Evolutionary conservation across 2,113 vertebrate genomes (phyloP), one percentile per base, ranked within the genome.

Genomic region (Urocolius indicus): DNA sequence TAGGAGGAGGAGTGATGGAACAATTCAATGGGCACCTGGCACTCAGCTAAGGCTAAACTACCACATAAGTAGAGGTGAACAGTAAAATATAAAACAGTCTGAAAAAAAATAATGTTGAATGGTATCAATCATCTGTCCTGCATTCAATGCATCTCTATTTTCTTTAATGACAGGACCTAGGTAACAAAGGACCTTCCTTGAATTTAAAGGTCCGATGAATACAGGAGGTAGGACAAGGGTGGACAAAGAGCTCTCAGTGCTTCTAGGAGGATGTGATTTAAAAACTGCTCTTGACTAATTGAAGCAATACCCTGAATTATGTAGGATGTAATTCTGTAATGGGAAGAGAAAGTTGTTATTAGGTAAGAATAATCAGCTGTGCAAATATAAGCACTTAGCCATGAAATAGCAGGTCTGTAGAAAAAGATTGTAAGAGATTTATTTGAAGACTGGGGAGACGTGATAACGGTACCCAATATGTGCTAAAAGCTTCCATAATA

Each of bases 281-380:
- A 69, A 95, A 94, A 88, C 30, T n/a, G 36, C 16, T 75, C 18
- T 88, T 72, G 13, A 82, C 62, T 95, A 73, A 93, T 90, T 89
- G 74, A 93, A 93, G 36, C 14, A 72, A 68, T 84, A 87, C 15
- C 6, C 15, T 95, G 54, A 91, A 90, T 85, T 93, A 93, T 79
- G 62, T 82, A 85, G 41, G 21, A 93, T 48, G 69, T 29, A 82
- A 87, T 93, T 87, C 74, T 0, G 1, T 88, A 73, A 87, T 63
- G 58, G 62, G 69, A 82, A 92, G 19, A 84, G 27, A 82, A 93
- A 90, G 58, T 16, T 82, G 21, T 82, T 72, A 69, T 76, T 85
- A 85, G 54, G 49, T 63, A 76, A 82, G 75, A 83, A 90, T 41
- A 95, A 90, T 83, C 51, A 87, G 13, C 41, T 76, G 66, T 69